These are phyloP conservation scores for Mormoops blainvillei DNA, from an alignment of 2,113 vertebrate genomes.

Conservation along the genomic window DNA sequence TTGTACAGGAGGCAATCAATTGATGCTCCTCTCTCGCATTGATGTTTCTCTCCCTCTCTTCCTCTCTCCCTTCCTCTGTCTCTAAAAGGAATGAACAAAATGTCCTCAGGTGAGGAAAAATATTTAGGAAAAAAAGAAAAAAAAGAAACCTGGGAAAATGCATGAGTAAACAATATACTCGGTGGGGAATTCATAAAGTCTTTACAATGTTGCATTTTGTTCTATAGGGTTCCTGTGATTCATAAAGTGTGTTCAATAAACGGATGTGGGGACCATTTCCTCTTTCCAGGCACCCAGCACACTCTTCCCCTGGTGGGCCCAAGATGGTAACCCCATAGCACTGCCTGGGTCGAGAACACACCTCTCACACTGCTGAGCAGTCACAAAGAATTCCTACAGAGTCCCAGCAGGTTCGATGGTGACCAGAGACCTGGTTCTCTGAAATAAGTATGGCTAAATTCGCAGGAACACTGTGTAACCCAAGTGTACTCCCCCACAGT, in stretches of 20 bases:
- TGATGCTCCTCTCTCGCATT: too few species aligned
- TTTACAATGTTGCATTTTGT: neutral
- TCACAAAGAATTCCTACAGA: neutral
- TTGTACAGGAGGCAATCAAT: too few species aligned
- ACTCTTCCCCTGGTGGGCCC: neutral
- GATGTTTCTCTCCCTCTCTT: too few species aligned
- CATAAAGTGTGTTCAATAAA: neutral
- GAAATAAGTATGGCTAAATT: accelerated
- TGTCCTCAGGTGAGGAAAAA: neutral
- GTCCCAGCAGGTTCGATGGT: neutral
- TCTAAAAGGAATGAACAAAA: too few species aligned
- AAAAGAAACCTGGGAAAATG: neutral
- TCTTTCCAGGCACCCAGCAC: neutral
- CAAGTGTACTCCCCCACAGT: accelerated
- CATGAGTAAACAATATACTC: neutral
- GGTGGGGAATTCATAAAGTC: neutral
- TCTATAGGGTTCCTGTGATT: neutral
- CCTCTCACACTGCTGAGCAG: accelerated
- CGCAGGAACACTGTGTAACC: accelerated
- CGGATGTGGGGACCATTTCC: neutral
- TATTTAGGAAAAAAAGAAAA: neutral
- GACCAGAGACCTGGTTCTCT: neutral
- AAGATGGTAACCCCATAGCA: accelerated
- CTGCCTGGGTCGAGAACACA: neutral
- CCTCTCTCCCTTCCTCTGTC: too few species aligned